Conservation (phyloP, 2,888 invertebrate species). For the Amaurobius ferox region DNA sequence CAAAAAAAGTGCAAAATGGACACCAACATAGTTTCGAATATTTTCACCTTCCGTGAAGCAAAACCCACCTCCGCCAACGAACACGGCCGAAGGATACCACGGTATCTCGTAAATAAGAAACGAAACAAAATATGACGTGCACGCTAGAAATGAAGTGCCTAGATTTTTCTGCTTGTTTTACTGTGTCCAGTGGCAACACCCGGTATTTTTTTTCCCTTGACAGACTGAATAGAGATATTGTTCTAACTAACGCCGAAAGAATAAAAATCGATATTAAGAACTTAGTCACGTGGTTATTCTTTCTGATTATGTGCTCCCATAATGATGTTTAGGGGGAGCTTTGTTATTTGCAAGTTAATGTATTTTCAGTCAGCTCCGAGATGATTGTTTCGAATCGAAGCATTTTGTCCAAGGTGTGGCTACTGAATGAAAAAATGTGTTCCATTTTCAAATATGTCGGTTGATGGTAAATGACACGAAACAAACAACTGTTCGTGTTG, state of each 20-base stretch:
- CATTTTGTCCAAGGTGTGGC: too few species aligned
- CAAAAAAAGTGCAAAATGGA: not conserved
- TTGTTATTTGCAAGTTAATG: too few species aligned
- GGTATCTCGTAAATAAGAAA: not conserved
- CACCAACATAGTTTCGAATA: not conserved
- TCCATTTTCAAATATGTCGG: too few species aligned
- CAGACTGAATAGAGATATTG: constrained; percentile 46
- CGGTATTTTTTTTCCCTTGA: not conserved
- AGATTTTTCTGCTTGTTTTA: not conserved
- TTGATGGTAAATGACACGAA: too few species aligned
- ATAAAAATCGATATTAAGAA: constrained; percentile 30
- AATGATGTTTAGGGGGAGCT: not conserved
- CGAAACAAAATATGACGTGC: not conserved
- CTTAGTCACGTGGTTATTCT: constrained; percentile 13
- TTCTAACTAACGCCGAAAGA: constrained; percentile 26
- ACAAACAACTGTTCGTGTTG: too few species aligned
- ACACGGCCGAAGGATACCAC: not conserved
- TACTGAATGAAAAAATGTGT: too few species aligned
- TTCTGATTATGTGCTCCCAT: not conserved
- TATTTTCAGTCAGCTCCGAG: too few species aligned
- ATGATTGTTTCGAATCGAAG: too few species aligned
- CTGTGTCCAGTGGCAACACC: not conserved
- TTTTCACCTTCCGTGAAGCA: too few species aligned
- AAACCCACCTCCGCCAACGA: too few species aligned
- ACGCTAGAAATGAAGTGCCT: not conserved